Conservation (phyloP, 1,140 invertebrate genomes). For the Caerostris extrusa region DNA sequence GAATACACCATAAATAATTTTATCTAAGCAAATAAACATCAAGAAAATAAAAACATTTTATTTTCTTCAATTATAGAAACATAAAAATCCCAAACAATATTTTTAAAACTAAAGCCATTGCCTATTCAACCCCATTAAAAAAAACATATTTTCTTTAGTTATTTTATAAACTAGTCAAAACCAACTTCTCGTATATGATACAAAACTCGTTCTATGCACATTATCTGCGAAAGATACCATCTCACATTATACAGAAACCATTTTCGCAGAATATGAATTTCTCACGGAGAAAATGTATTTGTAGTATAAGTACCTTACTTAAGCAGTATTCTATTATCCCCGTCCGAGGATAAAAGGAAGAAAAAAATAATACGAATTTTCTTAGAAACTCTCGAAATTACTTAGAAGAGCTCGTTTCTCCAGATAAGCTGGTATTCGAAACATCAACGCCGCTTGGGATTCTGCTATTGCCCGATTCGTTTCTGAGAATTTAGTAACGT, state of each 20-base stretch:
- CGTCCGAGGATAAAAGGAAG: neutral
- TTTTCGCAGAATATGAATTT: neutral
- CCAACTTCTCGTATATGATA: no score
- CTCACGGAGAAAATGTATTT: neutral
- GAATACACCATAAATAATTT: no score
- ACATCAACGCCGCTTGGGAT: neutral
- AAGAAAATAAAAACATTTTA: no score
- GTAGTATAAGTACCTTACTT: neutral
- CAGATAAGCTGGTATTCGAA: neutral
- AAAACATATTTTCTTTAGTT: no score
- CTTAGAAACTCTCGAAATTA: neutral
- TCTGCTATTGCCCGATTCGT: neutral
- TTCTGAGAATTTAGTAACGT: conserved; percentile 34
- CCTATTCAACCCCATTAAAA: no score
- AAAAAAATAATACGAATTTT: neutral
- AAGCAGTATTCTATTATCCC: neutral
- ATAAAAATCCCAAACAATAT: no score
- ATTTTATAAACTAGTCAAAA: no score
- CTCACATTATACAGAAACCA: neutral
- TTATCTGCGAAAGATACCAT: neutral
- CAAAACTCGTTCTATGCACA: neutral
- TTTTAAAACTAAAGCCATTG: no score
- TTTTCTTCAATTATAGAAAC: no score
- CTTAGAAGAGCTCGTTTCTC: neutral
- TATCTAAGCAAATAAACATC: no score